Percentiles rank a stretch among this genome's conserved stretches.
Conservation (phyloP, 2,797 vertebrate genomes). For the Leuciscus waleckii region DNA sequence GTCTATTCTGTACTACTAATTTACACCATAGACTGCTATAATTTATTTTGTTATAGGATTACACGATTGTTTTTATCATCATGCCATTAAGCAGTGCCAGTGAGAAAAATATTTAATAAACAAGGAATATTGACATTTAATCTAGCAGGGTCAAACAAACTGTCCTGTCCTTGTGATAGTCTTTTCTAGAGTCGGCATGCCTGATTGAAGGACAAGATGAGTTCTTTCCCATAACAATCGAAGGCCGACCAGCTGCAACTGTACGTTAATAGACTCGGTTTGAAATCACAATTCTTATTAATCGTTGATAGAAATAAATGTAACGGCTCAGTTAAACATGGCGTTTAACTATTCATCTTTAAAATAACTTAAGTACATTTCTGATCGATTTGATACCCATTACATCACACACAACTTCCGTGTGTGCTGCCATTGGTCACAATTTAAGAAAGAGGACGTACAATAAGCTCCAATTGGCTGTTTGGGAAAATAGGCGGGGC, state of each 20-base stretch:
- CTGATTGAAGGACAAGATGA: neutral
- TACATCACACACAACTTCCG: neutral
- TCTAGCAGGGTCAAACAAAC: neutral
- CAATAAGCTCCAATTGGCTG: slow-evolving; percentile 17
- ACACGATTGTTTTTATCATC: neutral
- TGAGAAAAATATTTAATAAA: neutral
- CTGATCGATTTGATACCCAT: neutral
- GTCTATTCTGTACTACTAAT: neutral
- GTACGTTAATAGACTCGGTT: neutral
- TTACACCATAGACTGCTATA: neutral
- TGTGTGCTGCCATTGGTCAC: slow-evolving; percentile 10
- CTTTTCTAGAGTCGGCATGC: neutral
- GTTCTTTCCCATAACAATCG: neutral
- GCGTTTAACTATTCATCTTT: neutral
- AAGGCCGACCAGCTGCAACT: neutral
- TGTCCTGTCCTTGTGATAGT: neutral
- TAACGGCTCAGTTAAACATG: neutral
- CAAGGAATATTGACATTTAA: neutral
- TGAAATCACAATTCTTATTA: neutral
- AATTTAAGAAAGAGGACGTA: neutral
- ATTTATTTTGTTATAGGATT: neutral
- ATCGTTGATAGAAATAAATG: neutral
- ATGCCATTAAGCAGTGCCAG: neutral
- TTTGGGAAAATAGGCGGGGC: neutral
- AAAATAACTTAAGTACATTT: neutral